phyloP scores from a whole-genome alignment of 2,888 invertebrate species.

The Pharmacophagus antenor region DNA sequence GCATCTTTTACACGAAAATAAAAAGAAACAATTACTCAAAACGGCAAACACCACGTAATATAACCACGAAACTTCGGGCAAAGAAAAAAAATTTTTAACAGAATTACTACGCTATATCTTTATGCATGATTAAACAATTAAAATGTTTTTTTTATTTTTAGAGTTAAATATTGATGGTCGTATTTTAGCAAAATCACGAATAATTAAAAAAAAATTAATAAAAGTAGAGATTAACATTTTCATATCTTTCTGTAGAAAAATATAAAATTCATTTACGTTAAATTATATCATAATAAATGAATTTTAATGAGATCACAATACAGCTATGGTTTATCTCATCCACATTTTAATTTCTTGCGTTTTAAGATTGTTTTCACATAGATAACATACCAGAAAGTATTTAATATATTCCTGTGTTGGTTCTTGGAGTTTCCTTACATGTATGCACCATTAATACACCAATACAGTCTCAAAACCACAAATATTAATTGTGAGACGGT shows the following conservation, averaged over 20 bases:
- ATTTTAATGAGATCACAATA: background rate
- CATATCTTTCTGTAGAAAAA: constrained; percentile 1
- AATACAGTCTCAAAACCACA: background rate
- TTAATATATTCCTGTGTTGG: background rate
- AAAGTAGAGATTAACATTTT: too few relatives aligned
- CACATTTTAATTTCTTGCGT: background rate
- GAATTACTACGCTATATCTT: too few relatives aligned
- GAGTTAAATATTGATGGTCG: too few relatives aligned
- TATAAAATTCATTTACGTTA: constrained; percentile 1
- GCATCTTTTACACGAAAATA: too few relatives aligned
- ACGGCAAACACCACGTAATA: too few relatives aligned
- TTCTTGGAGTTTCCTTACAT: background rate
- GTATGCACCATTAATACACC: background rate
- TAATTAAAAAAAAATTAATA: too few relatives aligned
- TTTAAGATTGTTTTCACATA: background rate
- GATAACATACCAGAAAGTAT: background rate
- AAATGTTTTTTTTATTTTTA: too few relatives aligned
- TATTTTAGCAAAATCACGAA: background rate
- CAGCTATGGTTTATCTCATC: background rate
- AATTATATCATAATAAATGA: background rate
- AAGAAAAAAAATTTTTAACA: background rate
- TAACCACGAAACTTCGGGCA: background rate
- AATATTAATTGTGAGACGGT: background rate
- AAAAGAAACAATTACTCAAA: too few relatives aligned
- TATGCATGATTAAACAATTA: too few relatives aligned